phyloP scores from a whole-genome alignment of 2,888 invertebrate species.

The Drosophila aldrichi region DNA sequence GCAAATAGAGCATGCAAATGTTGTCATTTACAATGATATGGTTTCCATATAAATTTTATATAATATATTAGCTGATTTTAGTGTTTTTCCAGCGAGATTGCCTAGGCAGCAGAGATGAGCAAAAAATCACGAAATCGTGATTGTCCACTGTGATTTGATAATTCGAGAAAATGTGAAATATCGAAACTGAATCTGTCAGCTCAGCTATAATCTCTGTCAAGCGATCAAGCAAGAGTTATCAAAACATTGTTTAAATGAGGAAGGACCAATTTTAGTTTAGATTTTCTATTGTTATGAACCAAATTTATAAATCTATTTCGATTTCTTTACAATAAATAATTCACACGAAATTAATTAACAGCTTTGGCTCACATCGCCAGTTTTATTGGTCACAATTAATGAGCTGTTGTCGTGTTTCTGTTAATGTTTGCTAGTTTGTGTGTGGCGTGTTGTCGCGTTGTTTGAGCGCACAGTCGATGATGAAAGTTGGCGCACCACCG shows the following conservation, averaged over 20 bases:
- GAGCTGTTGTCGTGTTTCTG: conserved; percentile 54
- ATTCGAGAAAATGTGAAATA: too few species aligned
- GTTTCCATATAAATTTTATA: conserved; percentile 18
- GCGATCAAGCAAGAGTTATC: not conserved
- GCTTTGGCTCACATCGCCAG: conserved; percentile 15
- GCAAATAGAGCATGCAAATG: conserved; percentile 19
- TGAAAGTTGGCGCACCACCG: conserved; percentile 31
- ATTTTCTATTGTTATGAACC: not conserved
- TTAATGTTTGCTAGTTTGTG: conserved; percentile 46
- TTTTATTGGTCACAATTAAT: conserved; percentile 54
- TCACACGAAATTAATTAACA: not conserved
- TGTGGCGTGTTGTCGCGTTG: conserved; percentile 47
- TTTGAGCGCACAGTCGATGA: conserved; percentile 31
- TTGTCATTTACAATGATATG: conserved; percentile 9
- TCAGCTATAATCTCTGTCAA: not conserved
- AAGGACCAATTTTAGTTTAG: not conserved
- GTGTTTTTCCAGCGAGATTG: conserved; percentile 41
- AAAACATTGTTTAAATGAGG: not conserved
- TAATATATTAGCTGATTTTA: conserved; percentile 47
- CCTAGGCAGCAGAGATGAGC: conserved; percentile 19
- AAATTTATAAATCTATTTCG: not conserved
- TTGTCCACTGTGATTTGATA: not conserved
- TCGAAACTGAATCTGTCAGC: not conserved
- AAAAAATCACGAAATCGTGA: conserved; percentile 3
- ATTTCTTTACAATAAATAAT: not conserved